Evolutionary conservation across 2,113 vertebrate genomes (phyloP), one percentile per base, ranked within the genome.

Genomic region (Sakesphorus luctuosus): DNA sequence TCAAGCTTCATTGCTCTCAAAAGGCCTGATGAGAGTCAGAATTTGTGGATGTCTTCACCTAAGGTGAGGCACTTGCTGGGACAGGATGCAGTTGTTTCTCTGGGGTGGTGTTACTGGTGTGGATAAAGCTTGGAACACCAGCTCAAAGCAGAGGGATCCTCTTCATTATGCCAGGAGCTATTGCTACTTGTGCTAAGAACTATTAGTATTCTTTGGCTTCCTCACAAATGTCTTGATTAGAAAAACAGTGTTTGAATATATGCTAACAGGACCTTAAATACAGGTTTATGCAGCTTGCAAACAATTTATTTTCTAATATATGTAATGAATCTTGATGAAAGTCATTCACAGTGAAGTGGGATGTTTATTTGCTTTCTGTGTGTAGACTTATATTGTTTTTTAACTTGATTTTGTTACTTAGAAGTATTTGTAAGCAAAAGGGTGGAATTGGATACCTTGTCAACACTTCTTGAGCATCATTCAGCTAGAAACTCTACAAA

Each of bases 211-310:
- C 95, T 43, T 50, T 89, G 69, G 40, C 61, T 82, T 85, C 84
- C 31, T 89, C 3, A 2, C 43, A 76, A 62, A 68, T 68, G 26
- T 58, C 78, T 94, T 91, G 59, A 93, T 94, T 94, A 94, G 67
- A 61, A 83, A 89, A 94, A 38, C 7, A 43, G 49, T 85, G 55
- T 96, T 93, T 91, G 93, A 91, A 88, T 94, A 80, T 82, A 85
- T 20, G 23, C 71, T 82, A 83, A 62, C 84, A 71, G 74, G 58
- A 84, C 74, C 69, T 95, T 95, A 89, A 95, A 53, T 84, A 63
- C 58, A 93, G 53, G 77, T 85, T 95, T 83, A 47, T 73, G 46
- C 50, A 87, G 49, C 84, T 83, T 93, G 94, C 78, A 82, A 82
- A 87, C 53, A 76, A 56, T 89, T 85, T 73, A 18, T 89, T 91